These are phyloP conservation scores for Tokudaia muenninki DNA, from an alignment of 2,797 vertebrate genomes.

Conservation along the genomic window DNA sequence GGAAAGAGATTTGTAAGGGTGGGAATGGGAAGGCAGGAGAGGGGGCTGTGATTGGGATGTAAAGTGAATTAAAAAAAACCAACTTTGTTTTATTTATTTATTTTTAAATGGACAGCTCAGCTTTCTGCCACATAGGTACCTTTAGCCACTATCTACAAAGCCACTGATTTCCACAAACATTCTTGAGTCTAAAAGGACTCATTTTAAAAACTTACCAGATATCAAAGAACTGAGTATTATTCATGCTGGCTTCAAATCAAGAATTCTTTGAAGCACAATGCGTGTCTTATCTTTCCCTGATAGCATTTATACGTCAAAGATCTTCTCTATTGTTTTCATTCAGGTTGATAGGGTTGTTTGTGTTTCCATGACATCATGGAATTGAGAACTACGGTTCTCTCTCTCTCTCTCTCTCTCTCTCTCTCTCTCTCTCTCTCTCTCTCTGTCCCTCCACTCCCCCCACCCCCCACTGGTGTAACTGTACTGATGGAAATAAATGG, in stretches of 20 bases:
- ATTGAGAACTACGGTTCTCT: background rate
- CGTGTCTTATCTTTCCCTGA: conserved; percentile 14
- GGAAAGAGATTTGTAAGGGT: background rate
- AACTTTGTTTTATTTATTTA: background rate
- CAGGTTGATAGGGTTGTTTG: background rate
- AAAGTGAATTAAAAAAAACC: background rate
- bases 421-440: background rate
- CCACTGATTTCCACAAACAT: background rate
- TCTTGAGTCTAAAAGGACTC: conserved; percentile 17
- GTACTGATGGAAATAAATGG: background rate
- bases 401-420: background rate
- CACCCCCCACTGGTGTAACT: background rate
- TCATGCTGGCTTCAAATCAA: background rate
- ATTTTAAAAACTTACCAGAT: background rate
- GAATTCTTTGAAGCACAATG: conserved; percentile 33
- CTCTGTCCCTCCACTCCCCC: background rate
- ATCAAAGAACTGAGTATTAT: background rate
- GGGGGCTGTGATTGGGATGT: background rate
- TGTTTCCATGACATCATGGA: background rate
- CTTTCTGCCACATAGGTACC: background rate
- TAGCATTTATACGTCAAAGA: conserved; percentile 28
- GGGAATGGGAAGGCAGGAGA: background rate
- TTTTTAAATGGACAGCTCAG: background rate
- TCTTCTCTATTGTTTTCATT: background rate
- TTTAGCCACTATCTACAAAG: background rate